These are phyloP conservation scores for Trachymyrmex septentrionalis DNA, from an alignment of 1,140 invertebrate species.

Conservation along the genomic window DNA sequence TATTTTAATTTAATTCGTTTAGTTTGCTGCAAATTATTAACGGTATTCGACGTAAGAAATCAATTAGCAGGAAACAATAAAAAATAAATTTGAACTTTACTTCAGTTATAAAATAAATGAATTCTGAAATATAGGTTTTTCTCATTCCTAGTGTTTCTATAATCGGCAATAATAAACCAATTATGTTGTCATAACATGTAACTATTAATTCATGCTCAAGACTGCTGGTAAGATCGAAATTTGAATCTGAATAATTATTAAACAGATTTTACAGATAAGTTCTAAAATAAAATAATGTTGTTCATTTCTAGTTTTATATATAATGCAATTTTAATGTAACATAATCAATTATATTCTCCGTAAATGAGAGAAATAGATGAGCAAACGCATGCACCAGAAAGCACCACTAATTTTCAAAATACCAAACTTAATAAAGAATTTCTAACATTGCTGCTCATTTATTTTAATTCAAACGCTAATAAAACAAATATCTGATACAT, in stretches of 20 bases:
- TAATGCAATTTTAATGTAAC: neutral
- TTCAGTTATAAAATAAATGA: neutral
- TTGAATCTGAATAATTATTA: neutral
- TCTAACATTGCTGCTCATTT: neutral
- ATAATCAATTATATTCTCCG: too few relatives aligned
- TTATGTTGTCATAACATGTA: neutral
- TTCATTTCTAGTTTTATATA: neutral
- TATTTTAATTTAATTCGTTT: neutral
- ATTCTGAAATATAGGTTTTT: neutral
- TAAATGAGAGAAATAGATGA: neutral
- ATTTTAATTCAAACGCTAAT: constrained; percentile 6
- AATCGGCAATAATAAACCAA: neutral
- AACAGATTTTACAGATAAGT: too few relatives aligned
- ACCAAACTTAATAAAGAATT: neutral
- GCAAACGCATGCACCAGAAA: neutral
- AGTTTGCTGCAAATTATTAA: neutral
- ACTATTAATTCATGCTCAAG: neutral
- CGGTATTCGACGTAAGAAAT: neutral
- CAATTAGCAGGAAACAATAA: neutral
- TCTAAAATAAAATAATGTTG: neutral
- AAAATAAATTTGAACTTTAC: neutral
- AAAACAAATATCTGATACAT: constrained; percentile 29
- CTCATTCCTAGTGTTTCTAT: neutral
- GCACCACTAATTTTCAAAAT: neutral
- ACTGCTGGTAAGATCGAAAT: neutral